Conservation (phyloP, 2,888 invertebrate genomes). For the Cataglyphis rosenhaueri region DNA sequence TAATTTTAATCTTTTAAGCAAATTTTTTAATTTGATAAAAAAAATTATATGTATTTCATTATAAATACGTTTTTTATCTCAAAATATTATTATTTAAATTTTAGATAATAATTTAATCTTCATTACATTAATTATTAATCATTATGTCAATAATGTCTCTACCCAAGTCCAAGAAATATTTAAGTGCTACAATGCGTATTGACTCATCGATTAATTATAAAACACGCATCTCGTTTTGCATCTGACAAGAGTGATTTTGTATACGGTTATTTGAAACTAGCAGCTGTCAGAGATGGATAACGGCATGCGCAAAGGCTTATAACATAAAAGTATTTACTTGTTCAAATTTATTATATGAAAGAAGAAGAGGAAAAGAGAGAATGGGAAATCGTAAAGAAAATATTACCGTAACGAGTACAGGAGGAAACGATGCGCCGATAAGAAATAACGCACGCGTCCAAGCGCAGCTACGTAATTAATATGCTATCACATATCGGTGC, state of each 20-base stretch:
- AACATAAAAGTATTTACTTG: conserved; percentile 8
- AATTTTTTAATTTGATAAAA: not conserved
- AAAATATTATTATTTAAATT: conserved; percentile 12
- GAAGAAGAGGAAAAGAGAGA: not conserved
- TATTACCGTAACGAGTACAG: conserved; percentile 31
- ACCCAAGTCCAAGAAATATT: conserved; percentile 3
- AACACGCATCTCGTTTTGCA: conserved; percentile 55
- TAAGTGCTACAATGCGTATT: conserved; percentile 10
- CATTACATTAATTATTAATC: not conserved
- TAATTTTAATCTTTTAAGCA: not conserved
- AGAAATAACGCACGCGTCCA: conserved; percentile 47
- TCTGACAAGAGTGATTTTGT: conserved; percentile 56
- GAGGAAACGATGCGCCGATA: conserved; percentile 57
- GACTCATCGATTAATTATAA: conserved; percentile 62
- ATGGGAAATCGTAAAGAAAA: conserved; percentile 36
- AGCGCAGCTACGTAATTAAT: conserved; percentile 70
- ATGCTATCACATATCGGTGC: conserved; percentile 71
- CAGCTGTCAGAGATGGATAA: conserved; percentile 30
- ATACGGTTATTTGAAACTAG: conserved; percentile 10
- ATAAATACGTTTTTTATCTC: not conserved
- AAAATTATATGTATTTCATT: not conserved
- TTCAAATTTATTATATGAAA: conserved; percentile 22
- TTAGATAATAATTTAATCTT: conserved; percentile 7
- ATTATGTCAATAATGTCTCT: not conserved
- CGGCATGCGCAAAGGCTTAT: conserved; percentile 1